Percentiles rank a stretch among this genome's conserved stretches.
phyloP scores from a whole-genome alignment of 1,140 invertebrate species.

The Parasteatoda tepidariorum region DNA sequence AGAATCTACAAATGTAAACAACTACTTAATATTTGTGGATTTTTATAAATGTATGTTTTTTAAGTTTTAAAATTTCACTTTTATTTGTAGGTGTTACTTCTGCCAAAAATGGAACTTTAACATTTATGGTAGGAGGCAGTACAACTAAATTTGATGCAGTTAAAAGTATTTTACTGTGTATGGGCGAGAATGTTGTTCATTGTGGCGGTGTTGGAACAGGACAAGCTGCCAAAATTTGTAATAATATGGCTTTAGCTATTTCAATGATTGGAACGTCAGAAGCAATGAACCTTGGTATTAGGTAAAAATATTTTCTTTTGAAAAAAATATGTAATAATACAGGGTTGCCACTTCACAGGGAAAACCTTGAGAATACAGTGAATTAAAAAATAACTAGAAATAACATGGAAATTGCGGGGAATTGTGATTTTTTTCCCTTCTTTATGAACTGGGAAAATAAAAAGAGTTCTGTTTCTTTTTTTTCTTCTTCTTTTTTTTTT shows the following conservation, averaged over 20 bases:
- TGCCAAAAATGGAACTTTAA: slow-evolving; percentile 88
- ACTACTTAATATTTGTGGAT: no score
- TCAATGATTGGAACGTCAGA: slow-evolving; percentile 91
- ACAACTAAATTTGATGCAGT: slow-evolving; percentile 76
- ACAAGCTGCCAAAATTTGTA: slow-evolving; percentile 97
- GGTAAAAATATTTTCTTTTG: slow-evolving; percentile 72
- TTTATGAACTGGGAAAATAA: no score
- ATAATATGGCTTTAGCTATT: slow-evolving; percentile 95
- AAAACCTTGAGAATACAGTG: no score
- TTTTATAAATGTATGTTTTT: no score
- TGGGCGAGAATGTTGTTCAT: slow-evolving; percentile 92
- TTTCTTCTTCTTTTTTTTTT: no score
- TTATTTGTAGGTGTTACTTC: slow-evolving; percentile 81
- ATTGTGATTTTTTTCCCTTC: no score
- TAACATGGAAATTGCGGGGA: no score
- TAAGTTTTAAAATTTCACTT: neutral
- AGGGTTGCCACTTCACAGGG: no score
- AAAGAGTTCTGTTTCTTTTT: no score
- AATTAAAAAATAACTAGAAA: no score
- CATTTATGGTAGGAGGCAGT: slow-evolving; percentile 95
- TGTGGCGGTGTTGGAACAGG: slow-evolving; percentile 92
- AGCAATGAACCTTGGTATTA: slow-evolving; percentile 90
- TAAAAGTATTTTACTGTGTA: slow-evolving; percentile 79
- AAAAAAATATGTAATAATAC: no score
- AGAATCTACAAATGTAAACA: no score